phyloP scores from a whole-genome alignment of 2,113 vertebrate species.

The Notechis scutatus region DNA sequence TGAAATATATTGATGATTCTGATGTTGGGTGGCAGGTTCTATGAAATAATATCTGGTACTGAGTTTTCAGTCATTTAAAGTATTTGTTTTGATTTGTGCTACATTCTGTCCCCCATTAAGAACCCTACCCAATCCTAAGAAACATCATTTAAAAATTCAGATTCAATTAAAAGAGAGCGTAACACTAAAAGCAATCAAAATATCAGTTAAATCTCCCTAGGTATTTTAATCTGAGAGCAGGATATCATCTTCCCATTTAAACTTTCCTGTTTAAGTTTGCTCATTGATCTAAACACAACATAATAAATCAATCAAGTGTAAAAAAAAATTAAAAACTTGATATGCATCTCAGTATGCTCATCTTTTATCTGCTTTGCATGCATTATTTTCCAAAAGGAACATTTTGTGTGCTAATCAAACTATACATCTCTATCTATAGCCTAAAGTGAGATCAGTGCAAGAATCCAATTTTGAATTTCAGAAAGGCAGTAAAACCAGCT shows the following conservation, averaged over 20 bases:
- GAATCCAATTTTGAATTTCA: too few relatives aligned
- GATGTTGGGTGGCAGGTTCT: not conserved
- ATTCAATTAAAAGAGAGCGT: not conserved
- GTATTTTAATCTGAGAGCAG: not conserved
- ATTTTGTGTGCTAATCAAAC: not conserved
- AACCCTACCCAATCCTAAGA: not conserved
- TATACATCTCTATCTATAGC: not conserved
- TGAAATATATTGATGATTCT: slow-evolving; percentile 35
- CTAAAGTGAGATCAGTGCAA: not conserved
- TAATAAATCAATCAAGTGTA: not conserved
- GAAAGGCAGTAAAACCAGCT: not conserved
- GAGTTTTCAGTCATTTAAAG: not conserved
- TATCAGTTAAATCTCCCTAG: not conserved
- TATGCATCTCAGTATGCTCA: not conserved
- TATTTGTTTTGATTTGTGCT: not conserved
- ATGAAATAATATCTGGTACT: not conserved
- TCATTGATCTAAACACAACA: not conserved
- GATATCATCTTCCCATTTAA: not conserved
- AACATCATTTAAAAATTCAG: too few relatives aligned
- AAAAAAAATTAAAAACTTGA: not conserved
- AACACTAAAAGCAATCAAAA: not conserved
- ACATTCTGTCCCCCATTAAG: not conserved
- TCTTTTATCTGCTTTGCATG: not conserved
- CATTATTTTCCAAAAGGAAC: not conserved
- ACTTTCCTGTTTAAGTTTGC: not conserved